Percentiles rank a stretch among this genome's conserved stretches.
phyloP scores from a whole-genome alignment of 2,113 vertebrate genomes.

The Cichladusa arquata region DNA sequence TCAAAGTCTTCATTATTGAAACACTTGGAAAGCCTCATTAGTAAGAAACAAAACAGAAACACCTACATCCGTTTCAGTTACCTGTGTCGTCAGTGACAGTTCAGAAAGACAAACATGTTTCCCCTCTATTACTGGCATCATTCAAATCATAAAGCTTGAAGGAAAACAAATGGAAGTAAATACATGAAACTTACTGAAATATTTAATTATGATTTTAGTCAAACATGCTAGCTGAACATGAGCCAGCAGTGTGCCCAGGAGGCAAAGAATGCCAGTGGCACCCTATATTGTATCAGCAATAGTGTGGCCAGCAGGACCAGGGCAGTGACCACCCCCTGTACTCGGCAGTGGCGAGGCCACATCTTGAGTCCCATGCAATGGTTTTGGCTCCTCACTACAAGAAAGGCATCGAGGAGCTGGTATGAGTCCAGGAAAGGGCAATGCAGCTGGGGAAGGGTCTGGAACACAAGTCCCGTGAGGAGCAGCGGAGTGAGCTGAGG shows the following conservation, averaged over 20 bases:
- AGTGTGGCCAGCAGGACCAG: neutral
- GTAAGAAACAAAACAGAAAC: conserved; percentile 64
- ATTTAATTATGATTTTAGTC: neutral
- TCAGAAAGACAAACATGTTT: conserved; percentile 60
- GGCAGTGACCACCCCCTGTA: too few species aligned
- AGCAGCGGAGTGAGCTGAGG: neutral
- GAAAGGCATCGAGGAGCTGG: neutral
- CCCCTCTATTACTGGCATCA: conserved; percentile 44
- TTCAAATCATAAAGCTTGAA: conserved; percentile 56
- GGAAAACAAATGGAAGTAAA: conserved; percentile 53
- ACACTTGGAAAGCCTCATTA: conserved; percentile 65
- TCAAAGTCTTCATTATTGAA: conserved; percentile 57
- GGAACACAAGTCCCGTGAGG: neutral
- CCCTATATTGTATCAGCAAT: neutral
- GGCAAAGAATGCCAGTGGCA: neutral
- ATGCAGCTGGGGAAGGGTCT: neutral
- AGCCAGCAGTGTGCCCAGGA: neutral
- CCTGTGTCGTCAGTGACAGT: conserved; percentile 62
- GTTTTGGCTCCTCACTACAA: neutral
- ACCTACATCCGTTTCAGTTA: conserved; percentile 57
- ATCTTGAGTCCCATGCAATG: fast-evolving
- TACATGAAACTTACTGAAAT: neutral
- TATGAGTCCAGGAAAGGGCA: neutral
- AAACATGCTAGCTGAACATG: neutral
- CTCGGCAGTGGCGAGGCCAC: fast-evolving